A percentile compares a stretch with the other conserved stretches of the same genome.
phyloP scores from a whole-genome alignment of 1,140 invertebrate genomes.

The Lepidotrigona ventralis region DNA sequence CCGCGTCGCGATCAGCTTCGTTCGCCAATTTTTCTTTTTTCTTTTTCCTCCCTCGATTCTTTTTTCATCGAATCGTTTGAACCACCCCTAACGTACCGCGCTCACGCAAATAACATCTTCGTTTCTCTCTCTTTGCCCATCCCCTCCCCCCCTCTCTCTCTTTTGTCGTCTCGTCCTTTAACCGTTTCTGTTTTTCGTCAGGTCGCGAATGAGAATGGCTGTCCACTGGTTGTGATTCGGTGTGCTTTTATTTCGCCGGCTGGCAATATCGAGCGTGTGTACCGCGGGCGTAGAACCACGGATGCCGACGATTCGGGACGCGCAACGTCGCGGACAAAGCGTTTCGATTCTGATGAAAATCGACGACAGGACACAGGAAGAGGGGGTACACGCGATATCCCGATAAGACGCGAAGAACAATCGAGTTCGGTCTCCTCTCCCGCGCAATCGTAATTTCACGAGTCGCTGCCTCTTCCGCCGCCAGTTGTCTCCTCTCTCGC shows the following conservation, averaged over 20 bases:
- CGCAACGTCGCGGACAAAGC: not conserved
- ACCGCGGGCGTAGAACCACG: not conserved
- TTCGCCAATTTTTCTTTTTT: not conserved
- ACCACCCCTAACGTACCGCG: not conserved
- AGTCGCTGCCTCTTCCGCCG: not conserved
- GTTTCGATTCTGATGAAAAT: not conserved
- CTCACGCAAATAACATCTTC: slow-evolving; percentile 22
- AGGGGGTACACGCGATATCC: too few relatives aligned
- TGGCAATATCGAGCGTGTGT: slow-evolving; percentile 10
- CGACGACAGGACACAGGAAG: not conserved
- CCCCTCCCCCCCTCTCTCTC: too few relatives aligned
- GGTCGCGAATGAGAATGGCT: not conserved
- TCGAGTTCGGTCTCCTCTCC: not conserved
- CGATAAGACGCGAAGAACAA: not conserved
- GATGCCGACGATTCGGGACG: not conserved
- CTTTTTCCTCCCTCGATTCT: not conserved
- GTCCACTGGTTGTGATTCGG: not conserved
- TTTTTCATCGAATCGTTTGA: not conserved
- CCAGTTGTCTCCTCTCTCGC: not conserved
- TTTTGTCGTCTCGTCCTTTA: too few relatives aligned
- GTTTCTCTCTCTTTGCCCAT: not conserved
- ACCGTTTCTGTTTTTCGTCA: not conserved
- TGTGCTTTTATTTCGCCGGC: slow-evolving; percentile 5
- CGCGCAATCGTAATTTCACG: not conserved
- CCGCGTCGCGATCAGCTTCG: not conserved